Evolutionary conservation across 2,797 vertebrate species (phyloP).

Genomic region (Phrynocephalus vlangalii): DNA sequence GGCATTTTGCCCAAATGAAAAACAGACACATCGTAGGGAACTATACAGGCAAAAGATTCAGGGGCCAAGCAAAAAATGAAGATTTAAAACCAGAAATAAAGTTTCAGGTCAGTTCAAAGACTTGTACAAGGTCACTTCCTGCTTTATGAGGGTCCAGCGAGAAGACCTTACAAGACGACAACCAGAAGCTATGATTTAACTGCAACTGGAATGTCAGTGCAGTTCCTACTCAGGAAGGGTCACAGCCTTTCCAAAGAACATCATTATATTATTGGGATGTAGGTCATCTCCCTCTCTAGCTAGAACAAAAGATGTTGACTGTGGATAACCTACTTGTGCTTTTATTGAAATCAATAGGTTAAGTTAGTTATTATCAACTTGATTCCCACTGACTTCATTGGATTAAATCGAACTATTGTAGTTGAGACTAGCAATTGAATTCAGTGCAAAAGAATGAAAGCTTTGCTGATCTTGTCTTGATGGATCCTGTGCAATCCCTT

Average conservation of each 20-base stretch:
- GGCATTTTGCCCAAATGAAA: conserved; percentile 6
- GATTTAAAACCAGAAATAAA: not conserved
- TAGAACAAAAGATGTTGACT: not conserved
- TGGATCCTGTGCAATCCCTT: not conserved
- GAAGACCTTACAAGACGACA: not conserved
- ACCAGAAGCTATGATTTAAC: not conserved
- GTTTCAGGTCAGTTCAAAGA: not conserved
- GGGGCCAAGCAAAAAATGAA: not conserved
- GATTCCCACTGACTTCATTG: too few species aligned
- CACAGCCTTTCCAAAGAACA: not conserved
- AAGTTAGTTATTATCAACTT: too few species aligned
- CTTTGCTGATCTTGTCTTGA: not conserved
- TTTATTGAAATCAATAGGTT: not conserved
- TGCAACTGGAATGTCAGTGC: not conserved
- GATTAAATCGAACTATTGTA: too few species aligned
- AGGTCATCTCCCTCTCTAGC: not conserved
- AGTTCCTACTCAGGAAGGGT: not conserved
- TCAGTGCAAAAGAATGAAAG: not conserved
- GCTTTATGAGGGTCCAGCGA: not conserved
- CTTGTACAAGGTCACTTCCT: not conserved
- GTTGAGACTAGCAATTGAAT: too few species aligned
- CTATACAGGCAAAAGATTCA: not conserved
- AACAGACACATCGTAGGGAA: not conserved
- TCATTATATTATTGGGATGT: not conserved
- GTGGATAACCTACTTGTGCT: not conserved